These are phyloP conservation scores for Ephialtes manifestator DNA, from an alignment of 2,888 invertebrate genomes.

Conservation along the genomic window DNA sequence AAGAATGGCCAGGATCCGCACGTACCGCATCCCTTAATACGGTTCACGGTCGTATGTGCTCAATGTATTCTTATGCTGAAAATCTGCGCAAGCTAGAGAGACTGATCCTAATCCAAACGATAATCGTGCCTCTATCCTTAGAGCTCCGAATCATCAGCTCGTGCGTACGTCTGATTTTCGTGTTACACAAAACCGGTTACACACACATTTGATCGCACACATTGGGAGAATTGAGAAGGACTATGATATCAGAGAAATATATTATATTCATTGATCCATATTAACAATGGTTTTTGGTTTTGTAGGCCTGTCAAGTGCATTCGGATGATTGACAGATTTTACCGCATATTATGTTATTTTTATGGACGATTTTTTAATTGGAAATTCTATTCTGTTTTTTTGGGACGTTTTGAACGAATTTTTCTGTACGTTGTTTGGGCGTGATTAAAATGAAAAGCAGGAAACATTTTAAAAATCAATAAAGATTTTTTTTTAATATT, in stretches of 20 bases:
- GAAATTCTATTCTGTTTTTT: background rate
- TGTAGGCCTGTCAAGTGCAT: background rate
- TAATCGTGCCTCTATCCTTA: constrained; percentile 82
- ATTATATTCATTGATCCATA: constrained; percentile 14
- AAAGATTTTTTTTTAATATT: no score
- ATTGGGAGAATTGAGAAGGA: background rate
- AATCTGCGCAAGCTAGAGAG: constrained; percentile 73
- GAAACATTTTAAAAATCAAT: no score
- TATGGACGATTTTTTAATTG: background rate
- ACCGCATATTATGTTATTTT: background rate
- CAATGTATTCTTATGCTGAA: constrained; percentile 66
- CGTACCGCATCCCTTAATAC: constrained; percentile 68
- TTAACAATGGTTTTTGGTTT: background rate
- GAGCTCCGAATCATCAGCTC: constrained; percentile 68
- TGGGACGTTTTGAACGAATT: background rate
- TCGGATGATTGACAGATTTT: background rate
- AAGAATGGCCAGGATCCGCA: constrained; percentile 61
- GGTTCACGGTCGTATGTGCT: constrained; percentile 62
- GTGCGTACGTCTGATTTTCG: constrained; percentile 58
- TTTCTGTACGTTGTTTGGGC: no score
- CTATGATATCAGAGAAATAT: background rate
- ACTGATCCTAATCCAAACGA: constrained; percentile 85
- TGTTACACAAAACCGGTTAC: constrained; percentile 19
- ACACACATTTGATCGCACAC: background rate
- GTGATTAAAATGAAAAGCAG: no score